Base-by-base conservation (phyloP, 2,113 vertebrate genomes). In the Arvicanthis niloticus region DNA sequence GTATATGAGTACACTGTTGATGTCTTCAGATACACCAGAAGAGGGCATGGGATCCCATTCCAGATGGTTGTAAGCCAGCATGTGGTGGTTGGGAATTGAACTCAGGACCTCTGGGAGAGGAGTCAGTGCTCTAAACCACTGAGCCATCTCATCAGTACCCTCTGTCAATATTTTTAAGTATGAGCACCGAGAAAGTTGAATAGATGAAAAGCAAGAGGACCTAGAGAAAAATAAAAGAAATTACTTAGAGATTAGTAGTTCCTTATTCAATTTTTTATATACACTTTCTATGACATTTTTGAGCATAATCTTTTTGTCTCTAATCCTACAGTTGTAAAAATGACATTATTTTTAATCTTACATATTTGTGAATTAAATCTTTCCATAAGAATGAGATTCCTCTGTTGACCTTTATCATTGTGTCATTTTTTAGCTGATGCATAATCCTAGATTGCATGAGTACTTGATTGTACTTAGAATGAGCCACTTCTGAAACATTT, bases 241-340 rank as follows among this genome's bases (percentile, higher is more conserved):
- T 85, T 81, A 70, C 21, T 81, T 90, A 56, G 19, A 70, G 7
- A 76, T 86, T 24, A 48, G 42, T 78, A 77, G 29, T 88, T 90
- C 81, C 1, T 84, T 81, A 91, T 67, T 90, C 8, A 88, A 53
- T 75, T 72, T 73, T 86, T 15, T 89, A 19, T 9, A 60, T 75
- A 29, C 16, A 2, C 19, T 53, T 53, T 76, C 24, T 15, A 70
- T 94, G 62, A 42, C 56, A 68, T 85, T 17, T 17, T 88, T 48
- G 31, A 70, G 10, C 88, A 1, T 51, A 87, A 86, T 94, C 90
- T 62, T 56, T 19, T 11, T 26, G 62, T 84, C 7, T 81, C 21
- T 58, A 84, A 80, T 93, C 37, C 7, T 91, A 80, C 4, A 10
- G 62, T 84, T 94, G 42, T 24, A 88, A 84, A 95, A 85, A 51